Conservation (phyloP, 2,888 invertebrate species). For the Phalera bucephala region DNA sequence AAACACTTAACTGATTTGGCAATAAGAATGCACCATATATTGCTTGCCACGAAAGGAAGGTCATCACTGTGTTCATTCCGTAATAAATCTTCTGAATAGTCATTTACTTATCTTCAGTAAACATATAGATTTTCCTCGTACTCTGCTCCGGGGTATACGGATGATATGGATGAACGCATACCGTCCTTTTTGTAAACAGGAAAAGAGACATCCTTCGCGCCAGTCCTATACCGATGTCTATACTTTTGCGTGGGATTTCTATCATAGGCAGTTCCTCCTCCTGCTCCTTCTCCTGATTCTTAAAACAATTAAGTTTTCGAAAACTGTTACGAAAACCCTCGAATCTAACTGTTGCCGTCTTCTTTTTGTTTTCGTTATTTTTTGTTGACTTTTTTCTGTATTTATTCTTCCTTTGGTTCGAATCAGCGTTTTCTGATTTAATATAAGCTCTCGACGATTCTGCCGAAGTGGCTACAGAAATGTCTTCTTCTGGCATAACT, state of each 20-base stretch:
- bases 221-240: constrained; percentile 68
- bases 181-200: constrained; percentile 65
- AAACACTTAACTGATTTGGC: no score
- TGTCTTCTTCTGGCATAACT: constrained; percentile 65
- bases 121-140: constrained; percentile 63
- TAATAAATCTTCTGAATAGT: no score
- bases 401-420: constrained; percentile 21
- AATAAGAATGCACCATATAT: no score
- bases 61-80: no score
- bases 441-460: constrained; percentile 42
- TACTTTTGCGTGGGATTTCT: constrained; percentile 63
- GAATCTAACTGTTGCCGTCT: constrained; percentile 47
- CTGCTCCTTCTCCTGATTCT: constrained; percentile 48
- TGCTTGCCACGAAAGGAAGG: no score
- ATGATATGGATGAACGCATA: constrained; percentile 72
- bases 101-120: constrained; percentile 46
- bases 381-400: constrained; percentile 23
- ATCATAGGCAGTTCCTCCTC: constrained; percentile 54
- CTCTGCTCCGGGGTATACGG: constrained; percentile 71
- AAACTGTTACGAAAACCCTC: constrained; percentile 50
- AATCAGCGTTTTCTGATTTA: constrained; percentile 36
- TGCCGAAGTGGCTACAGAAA: constrained; percentile 43
- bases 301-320: constrained; percentile 60
- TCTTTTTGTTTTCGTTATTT: constrained; percentile 28
- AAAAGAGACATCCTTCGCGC: constrained; percentile 70